Evolutionary conservation across 2,797 vertebrate species (phyloP).

Genomic region (Spinibarbus caldwelli): DNA sequence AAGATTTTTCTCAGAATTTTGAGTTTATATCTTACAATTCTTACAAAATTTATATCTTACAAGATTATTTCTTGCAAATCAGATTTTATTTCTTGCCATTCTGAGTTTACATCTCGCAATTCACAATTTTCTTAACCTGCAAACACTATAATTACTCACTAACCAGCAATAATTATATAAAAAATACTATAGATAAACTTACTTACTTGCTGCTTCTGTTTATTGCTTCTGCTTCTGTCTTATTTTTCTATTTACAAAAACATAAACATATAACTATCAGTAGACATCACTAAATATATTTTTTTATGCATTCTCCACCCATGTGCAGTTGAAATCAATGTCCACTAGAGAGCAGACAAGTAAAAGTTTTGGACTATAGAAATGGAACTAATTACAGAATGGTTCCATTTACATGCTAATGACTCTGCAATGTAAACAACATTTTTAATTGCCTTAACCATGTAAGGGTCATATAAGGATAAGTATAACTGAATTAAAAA

Average conservation of each 20-base stretch:
- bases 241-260: not conserved
- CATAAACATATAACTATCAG: not conserved
- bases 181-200: not conserved
- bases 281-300: not conserved
- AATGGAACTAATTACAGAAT: not conserved
- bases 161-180: not conserved
- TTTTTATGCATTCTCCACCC: not conserved
- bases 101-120: too few relatives aligned
- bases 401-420: too few relatives aligned
- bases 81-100: too few relatives aligned
- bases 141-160: too few relatives aligned
- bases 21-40: not conserved
- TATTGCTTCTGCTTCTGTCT: not conserved
- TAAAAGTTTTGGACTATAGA: not conserved
- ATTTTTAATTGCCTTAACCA: not conserved
- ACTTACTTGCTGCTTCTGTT: not conserved
- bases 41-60: not conserved
- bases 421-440: not conserved
- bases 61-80: not conserved
- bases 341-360: conserved; percentile 38
- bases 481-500: not conserved
- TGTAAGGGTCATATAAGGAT: not conserved
- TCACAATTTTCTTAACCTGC: not conserved
- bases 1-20: not conserved
- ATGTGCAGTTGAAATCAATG: not conserved